Evolutionary conservation across 2,888 invertebrate genomes (phyloP).

Genomic region (Exephanes ischioxanthus): DNA sequence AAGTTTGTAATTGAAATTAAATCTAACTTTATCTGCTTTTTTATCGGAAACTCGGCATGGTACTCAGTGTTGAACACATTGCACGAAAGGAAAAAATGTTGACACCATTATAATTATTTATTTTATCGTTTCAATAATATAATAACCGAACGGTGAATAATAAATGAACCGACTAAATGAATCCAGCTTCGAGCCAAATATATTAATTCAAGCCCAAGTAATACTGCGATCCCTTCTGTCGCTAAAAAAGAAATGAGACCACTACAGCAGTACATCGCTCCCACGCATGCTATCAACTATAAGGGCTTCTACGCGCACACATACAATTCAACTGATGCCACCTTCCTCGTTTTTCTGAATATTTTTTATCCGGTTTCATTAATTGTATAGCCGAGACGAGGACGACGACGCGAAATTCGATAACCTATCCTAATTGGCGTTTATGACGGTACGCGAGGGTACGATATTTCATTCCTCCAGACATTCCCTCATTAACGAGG

Average conservation of each 20-base stretch:
- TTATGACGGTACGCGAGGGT: slow-evolving; percentile 73
- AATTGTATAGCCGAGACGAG: slow-evolving; percentile 13
- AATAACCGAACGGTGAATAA: neutral
- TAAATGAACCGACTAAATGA: neutral
- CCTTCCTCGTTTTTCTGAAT: neutral
- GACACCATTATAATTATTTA: slow-evolving; percentile 14
- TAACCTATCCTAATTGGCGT: slow-evolving; percentile 76
- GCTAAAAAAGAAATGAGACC: too few relatives aligned
- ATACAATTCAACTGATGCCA: neutral
- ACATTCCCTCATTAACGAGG: slow-evolving; percentile 72
- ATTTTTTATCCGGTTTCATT: too few relatives aligned
- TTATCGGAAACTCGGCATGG: slow-evolving; percentile 68
- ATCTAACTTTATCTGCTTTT: slow-evolving; percentile 60
- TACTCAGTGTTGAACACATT: slow-evolving; percentile 75
- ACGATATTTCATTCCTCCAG: slow-evolving; percentile 69
- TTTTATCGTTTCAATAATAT: neutral
- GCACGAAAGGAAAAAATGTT: slow-evolving; percentile 47
- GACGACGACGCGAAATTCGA: slow-evolving; percentile 73
- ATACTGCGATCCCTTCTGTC: too few relatives aligned
- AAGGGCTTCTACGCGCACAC: neutral
- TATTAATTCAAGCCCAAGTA: too few relatives aligned
- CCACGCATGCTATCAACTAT: neutral
- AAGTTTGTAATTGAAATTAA: neutral
- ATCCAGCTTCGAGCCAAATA: slow-evolving; percentile 30
- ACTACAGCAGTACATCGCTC: too few relatives aligned